Percentiles rank a stretch among this genome's conserved stretches.
phyloP scores from a whole-genome alignment of 2,797 vertebrate species.

The Sarcophilus harrisii region DNA sequence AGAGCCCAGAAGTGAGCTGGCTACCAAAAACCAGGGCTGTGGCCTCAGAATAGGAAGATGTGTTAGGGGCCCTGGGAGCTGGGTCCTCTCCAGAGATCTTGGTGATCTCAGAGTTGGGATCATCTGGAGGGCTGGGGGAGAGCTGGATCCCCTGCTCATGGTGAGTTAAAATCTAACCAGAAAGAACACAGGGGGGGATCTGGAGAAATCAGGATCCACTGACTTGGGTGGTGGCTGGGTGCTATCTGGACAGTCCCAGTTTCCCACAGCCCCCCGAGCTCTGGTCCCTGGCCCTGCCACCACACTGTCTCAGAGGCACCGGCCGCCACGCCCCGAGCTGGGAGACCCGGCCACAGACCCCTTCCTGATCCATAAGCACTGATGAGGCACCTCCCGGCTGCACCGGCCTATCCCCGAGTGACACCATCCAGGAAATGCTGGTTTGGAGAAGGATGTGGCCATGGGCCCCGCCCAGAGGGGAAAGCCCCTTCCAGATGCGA shows the following conservation, averaged over 20 bases:
- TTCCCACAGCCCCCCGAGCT: background rate
- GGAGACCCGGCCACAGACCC: no score
- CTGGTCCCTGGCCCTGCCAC: background rate
- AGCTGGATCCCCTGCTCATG: background rate
- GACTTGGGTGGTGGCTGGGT: background rate
- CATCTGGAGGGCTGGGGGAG: background rate
- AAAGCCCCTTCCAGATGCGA: no score
- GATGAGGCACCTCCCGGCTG: background rate
- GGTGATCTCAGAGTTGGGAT: background rate
- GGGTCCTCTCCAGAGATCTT: background rate
- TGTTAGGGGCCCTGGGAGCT: background rate
- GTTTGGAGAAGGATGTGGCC: background rate
- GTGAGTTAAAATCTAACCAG: background rate
- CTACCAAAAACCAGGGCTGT: background rate
- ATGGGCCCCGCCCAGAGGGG: background rate
- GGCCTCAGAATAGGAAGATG: background rate
- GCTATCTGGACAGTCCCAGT: background rate
- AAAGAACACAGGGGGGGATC: background rate
- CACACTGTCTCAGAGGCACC: background rate
- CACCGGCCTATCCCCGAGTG: background rate
- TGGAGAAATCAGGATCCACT: background rate
- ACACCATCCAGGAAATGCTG: background rate
- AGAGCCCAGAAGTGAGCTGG: background rate
- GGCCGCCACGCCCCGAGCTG: background rate
- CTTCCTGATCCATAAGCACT: background rate